Conservation (phyloP, 2,797 vertebrate species). For the Rhinatrema bivittatum region DNA sequence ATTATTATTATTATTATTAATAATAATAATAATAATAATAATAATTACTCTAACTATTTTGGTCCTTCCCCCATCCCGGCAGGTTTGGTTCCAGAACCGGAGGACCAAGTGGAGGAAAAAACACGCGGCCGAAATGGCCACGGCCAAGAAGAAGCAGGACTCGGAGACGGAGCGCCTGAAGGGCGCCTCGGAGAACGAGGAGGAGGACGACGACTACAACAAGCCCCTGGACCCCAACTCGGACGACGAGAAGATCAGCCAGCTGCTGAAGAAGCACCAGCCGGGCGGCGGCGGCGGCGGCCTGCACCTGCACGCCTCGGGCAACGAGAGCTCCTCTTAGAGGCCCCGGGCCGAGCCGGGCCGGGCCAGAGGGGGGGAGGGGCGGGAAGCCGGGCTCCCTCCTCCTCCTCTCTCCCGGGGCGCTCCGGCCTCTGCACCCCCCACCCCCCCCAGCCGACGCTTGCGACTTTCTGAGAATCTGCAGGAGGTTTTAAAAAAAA, state of each 20-base stretch:
- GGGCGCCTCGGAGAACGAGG: conserved; percentile 83
- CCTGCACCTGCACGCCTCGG: conserved; percentile 72
- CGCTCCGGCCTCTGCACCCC: conserved; percentile 1
- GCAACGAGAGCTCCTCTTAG: conserved; percentile 72
- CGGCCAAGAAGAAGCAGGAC: conserved; percentile 96
- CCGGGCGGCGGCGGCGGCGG: conserved; percentile 59
- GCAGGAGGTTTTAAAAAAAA: not conserved
- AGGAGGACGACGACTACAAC: conserved; percentile 93
- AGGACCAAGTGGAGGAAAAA: conserved; percentile 93
- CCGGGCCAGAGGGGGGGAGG: too few relatives aligned
- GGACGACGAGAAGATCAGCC: conserved; percentile 92
- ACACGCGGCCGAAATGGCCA: conserved; percentile 94
- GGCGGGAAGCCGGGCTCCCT: too few relatives aligned
- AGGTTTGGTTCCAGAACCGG: conserved; percentile 98
- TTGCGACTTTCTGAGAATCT: conserved; percentile 45
- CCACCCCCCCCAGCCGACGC: conserved; percentile 12
- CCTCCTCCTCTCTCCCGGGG: not conserved
- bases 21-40: not conserved
- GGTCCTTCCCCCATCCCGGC: not conserved
- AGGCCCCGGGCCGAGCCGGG: not conserved
- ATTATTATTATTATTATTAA: not conserved
- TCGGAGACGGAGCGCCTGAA: conserved; percentile 88
- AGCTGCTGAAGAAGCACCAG: conserved; percentile 92
- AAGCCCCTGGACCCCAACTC: conserved; percentile 94
- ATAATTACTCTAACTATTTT: not conserved